Percentiles rank a stretch among this genome's conserved stretches.
These are phyloP conservation scores for Lumbricus terrestris DNA, from an alignment of 2,888 invertebrate species.

Conservation along the genomic window DNA sequence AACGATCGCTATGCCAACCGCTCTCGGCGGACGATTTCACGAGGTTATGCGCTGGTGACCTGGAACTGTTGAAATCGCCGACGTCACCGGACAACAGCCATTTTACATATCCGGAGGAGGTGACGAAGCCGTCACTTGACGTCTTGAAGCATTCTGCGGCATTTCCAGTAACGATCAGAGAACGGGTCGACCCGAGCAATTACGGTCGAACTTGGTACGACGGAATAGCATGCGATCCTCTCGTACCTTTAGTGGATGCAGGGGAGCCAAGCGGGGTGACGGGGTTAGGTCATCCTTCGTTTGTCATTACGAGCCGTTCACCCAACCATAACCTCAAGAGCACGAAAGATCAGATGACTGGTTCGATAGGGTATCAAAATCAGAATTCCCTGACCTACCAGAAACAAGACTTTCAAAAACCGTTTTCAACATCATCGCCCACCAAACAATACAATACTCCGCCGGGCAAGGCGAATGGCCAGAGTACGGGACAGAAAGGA, in stretches of 20 bases:
- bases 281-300: not conserved
- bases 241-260: not conserved
- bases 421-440: not conserved
- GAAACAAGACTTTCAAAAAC: not conserved
- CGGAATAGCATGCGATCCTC: not conserved
- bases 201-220: not conserved
- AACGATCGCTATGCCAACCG: not conserved
- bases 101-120: not conserved
- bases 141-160: not conserved
- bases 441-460: not conserved
- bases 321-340: not conserved
- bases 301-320: not conserved
- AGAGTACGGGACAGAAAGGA: not conserved
- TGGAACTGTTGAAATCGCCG: not conserved
- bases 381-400: not conserved
- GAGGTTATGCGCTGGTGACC: not conserved
- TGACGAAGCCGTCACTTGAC: not conserved
- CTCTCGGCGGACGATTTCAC: not conserved
- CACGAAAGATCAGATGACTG: not conserved
- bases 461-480: not conserved
- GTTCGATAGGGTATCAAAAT: not conserved
- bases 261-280: not conserved
- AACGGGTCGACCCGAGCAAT: not conserved
- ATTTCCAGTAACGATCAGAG: not conserved
- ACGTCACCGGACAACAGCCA: not conserved